Percentiles rank a stretch among this genome's conserved stretches.
These are phyloP conservation scores for Poeciliopsis retropinna DNA, from an alignment of 2,113 vertebrate genomes.

Conservation along the genomic window DNA sequence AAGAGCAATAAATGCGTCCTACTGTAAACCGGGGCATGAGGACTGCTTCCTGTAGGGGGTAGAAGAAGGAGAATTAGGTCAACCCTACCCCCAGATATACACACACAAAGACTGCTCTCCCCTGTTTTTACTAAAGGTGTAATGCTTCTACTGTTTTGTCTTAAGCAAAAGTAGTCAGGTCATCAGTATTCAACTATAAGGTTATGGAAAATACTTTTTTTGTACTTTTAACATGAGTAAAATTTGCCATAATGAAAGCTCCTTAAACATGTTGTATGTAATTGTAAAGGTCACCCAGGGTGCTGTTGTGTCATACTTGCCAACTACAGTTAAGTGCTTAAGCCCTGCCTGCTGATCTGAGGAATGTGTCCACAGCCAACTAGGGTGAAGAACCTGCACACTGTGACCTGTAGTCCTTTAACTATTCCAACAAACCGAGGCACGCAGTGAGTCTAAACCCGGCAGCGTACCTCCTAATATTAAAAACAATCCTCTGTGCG, in stretches of 20 bases:
- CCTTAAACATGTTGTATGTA: conserved; percentile 57
- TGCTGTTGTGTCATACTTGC: conserved; percentile 60
- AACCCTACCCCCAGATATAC: conserved; percentile 66
- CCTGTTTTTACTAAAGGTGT: conserved; percentile 78
- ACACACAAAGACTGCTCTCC: conserved; percentile 76
- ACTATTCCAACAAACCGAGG: conserved; percentile 60
- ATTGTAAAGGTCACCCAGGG: conserved; percentile 61
- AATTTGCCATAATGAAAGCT: conserved; percentile 74
- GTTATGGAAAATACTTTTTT: conserved; percentile 74
- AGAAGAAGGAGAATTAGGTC: conserved; percentile 59
- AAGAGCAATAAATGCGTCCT: conserved; percentile 83
- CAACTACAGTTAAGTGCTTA: conserved; percentile 73
- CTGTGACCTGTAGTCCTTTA: conserved; percentile 71
- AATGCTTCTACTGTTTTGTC: conserved; percentile 79
- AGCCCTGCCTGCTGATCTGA: conserved; percentile 69
- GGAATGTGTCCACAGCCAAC: conserved; percentile 74
- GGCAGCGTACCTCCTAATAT: conserved; percentile 57
- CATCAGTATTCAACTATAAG: conserved; percentile 82
- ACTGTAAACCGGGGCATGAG: conserved; percentile 75
- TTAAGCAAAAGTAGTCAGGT: conserved; percentile 78
- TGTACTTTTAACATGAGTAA: conserved; percentile 76
- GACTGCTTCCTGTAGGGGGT: conserved; percentile 58
- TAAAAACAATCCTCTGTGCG: conserved; percentile 49
- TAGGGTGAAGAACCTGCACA: conserved; percentile 67
- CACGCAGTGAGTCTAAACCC: conserved; percentile 62